These are phyloP conservation scores for Magallana angulata DNA, from an alignment of 1,140 invertebrate genomes.

Conservation along the genomic window DNA sequence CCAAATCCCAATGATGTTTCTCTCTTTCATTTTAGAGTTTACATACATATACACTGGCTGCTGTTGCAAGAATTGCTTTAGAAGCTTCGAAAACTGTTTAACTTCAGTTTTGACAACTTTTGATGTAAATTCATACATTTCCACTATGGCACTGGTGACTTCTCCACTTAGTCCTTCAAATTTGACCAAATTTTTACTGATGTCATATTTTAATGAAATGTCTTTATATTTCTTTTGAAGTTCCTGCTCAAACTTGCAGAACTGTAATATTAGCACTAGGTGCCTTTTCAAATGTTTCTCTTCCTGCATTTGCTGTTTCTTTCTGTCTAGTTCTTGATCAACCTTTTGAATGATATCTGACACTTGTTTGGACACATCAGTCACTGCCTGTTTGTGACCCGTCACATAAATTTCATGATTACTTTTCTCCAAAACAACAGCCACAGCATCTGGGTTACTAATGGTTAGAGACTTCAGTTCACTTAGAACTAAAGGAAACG, in stretches of 20 bases:
- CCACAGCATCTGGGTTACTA: slow-evolving; percentile 53
- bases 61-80: slow-evolving; percentile 35
- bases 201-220: slow-evolving; percentile 50
- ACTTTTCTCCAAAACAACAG: slow-evolving; percentile 39
- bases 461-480: slow-evolving; percentile 34
- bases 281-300: slow-evolving; percentile 36
- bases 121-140: slow-evolving; percentile 54
- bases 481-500: slow-evolving; percentile 51
- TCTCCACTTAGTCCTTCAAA: slow-evolving; percentile 58
- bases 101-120: slow-evolving; percentile 12
- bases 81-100: slow-evolving; percentile 36
- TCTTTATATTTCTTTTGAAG: slow-evolving; percentile 51
- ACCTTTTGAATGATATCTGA: slow-evolving; percentile 31
- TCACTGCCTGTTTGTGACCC: slow-evolving; percentile 49
- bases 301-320: slow-evolving; percentile 56
- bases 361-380: slow-evolving; percentile 48
- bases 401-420: slow-evolving; percentile 48
- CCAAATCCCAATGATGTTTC: slow-evolving; percentile 56
- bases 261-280: slow-evolving; percentile 51
- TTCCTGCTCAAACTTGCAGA: slow-evolving; percentile 47
- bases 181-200: slow-evolving; percentile 42
- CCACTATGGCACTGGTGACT: slow-evolving; percentile 48
- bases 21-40: slow-evolving; percentile 46
- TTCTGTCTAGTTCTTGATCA: slow-evolving; percentile 52
- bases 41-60: slow-evolving; percentile 42